phyloP scores from a whole-genome alignment of 2,888 invertebrate species.

The Argyresthia goedartella region DNA sequence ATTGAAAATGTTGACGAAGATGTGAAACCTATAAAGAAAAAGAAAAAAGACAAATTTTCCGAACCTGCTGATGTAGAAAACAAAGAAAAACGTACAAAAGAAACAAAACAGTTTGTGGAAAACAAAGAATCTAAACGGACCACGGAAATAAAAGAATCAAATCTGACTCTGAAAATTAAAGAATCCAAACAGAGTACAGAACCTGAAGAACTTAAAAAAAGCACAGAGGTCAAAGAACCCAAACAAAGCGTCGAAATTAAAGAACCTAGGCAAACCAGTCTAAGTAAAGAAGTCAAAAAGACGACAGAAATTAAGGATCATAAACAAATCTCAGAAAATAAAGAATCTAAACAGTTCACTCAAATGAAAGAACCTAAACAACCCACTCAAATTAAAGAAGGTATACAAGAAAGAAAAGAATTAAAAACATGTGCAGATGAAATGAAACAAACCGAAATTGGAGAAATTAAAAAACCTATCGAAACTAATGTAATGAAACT shows the following conservation, averaged over 20 bases:
- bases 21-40: neutral
- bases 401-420: constrained; percentile 3
- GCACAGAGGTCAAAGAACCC: neutral
- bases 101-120: neutral
- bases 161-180: no score
- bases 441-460: neutral
- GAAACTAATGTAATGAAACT: neutral
- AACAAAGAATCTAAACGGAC: constrained; percentile 5
- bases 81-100: constrained; percentile 6
- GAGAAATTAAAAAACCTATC: neutral
- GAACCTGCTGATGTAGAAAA: neutral
- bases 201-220: neutral
- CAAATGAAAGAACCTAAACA: constrained; percentile 10
- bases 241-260: neutral
- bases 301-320: constrained; percentile 12
- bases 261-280: constrained; percentile 3
- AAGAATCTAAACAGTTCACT: constrained; percentile 4
- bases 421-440: constrained; percentile 2
- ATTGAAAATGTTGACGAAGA: constrained; percentile 3
- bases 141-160: constrained; percentile 6
- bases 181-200: neutral
- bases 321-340: constrained; percentile 12
- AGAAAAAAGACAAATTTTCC: neutral
- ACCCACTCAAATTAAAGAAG: neutral
- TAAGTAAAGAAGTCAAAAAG: neutral